These are phyloP conservation scores for Amphimedon queenslandica DNA, from an alignment of 37 sponge, comb jelly and placozoan genomes.

Conservation along the genomic window DNA sequence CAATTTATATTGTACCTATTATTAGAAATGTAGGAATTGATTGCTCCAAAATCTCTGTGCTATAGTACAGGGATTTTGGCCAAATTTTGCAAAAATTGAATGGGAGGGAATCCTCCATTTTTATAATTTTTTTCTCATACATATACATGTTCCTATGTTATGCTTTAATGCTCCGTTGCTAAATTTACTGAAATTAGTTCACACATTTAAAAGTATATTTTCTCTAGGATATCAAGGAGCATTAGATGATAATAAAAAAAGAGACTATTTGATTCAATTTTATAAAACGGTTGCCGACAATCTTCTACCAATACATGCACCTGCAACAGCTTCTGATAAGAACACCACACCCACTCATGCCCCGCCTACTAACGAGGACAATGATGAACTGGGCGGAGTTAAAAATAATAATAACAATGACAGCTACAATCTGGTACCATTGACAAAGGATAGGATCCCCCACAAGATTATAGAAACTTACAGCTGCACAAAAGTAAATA, in stretches of 20 bases:
- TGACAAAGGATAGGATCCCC: slow-evolving; percentile 1
- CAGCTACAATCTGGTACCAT: not conserved
- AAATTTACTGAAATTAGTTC: no score
- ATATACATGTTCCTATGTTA: no score
- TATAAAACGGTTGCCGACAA: slow-evolving; percentile 24
- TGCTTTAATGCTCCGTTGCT: no score
- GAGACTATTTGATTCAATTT: slow-evolving; percentile 12
- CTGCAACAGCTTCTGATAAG: not conserved
- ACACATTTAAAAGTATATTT: no score
- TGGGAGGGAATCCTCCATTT: no score
- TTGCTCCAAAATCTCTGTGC: no score
- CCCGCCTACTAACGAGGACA: not conserved
- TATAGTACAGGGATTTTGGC: no score
- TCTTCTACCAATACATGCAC: slow-evolving; percentile 5
- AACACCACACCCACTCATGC: not conserved
- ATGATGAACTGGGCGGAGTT: not conserved
- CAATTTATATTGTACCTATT: no score
- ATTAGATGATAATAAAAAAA: slow-evolving; percentile 6
- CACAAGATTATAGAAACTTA: slow-evolving; percentile 48
- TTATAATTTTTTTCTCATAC: no score
- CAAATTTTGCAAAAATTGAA: no score
- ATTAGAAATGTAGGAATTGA: no score
- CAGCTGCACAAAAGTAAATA: slow-evolving; percentile 30
- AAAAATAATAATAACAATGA: not conserved
- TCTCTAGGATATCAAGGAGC: slow-evolving; percentile 38